Percentiles rank a stretch among this genome's conserved stretches.
phyloP scores from a whole-genome alignment of 2,113 vertebrate species.

The Cyprinodon tularosa region DNA sequence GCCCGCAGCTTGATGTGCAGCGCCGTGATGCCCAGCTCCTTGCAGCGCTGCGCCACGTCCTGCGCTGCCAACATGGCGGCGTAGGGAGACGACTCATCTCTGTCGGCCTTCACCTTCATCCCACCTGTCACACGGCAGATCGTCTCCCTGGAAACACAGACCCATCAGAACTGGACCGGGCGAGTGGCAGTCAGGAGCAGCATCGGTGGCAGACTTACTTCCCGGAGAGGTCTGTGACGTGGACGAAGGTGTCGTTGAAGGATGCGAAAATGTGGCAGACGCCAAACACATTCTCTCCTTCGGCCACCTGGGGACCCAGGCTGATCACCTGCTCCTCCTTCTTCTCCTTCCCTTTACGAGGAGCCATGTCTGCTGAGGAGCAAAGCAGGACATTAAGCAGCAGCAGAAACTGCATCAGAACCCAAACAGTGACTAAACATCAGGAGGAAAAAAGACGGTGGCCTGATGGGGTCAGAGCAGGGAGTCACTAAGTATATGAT shows the following conservation, averaged over 20 bases:
- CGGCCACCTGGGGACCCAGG: constrained; percentile 95
- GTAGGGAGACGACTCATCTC: constrained; percentile 95
- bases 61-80: constrained; percentile 97
- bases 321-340: constrained; percentile 99
- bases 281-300: constrained; percentile 97
- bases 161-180: neutral
- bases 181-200: accelerated
- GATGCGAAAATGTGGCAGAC: constrained; percentile 99
- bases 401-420: too few relatives aligned
- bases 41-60: constrained; percentile 97
- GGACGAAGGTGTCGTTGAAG: constrained; percentile 98
- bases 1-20: constrained; percentile 97
- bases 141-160: constrained; percentile 83
- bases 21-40: constrained; percentile 95
- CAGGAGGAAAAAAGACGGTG: too few relatives aligned
- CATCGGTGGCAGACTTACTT: constrained; percentile 83
- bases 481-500: too few relatives aligned
- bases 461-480: too few relatives aligned
- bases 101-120: constrained; percentile 98
- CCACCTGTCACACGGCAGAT: constrained; percentile 98
- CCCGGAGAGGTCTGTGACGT: constrained; percentile 97
- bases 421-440: too few relatives aligned
- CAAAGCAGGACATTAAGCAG: neutral
- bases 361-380: constrained; percentile 85
- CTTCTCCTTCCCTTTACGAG: constrained; percentile 99